Percentiles rank a stretch among this genome's conserved stretches.
phyloP scores from a whole-genome alignment of 2,888 invertebrate genomes.

The Sinotaia quadrata region DNA sequence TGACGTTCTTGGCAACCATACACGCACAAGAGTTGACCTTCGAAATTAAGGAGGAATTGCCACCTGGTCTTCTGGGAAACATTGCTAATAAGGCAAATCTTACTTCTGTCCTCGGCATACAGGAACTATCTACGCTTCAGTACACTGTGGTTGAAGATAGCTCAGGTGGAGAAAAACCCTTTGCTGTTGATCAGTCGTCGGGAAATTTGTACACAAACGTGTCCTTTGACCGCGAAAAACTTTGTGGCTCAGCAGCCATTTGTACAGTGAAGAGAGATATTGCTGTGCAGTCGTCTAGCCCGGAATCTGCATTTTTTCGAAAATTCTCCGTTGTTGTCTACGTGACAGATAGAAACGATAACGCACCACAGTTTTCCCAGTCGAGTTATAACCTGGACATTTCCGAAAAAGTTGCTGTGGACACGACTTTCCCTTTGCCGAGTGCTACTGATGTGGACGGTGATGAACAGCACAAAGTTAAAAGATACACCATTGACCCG shows the following conservation, averaged over 20 bases:
- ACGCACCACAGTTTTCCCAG: slow-evolving; percentile 31
- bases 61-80: slow-evolving; percentile 32
- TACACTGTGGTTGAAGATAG: slow-evolving; percentile 26
- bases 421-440: slow-evolving; percentile 33
- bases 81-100: slow-evolving; percentile 26
- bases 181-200: slow-evolving; percentile 33
- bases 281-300: slow-evolving; percentile 32
- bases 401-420: slow-evolving; percentile 29
- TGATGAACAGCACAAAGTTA: slow-evolving; percentile 30
- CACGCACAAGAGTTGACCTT: slow-evolving; percentile 20
- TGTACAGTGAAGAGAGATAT: slow-evolving; percentile 33
- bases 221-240: slow-evolving; percentile 35
- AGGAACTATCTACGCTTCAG: slow-evolving; percentile 25
- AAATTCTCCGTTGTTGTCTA: slow-evolving; percentile 34
- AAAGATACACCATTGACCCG: slow-evolving; percentile 34
- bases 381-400: slow-evolving; percentile 29
- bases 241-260: slow-evolving; percentile 32
- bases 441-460: slow-evolving; percentile 35
- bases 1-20: too few relatives aligned
- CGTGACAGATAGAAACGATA: slow-evolving; percentile 39
- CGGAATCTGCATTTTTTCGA: slow-evolving; percentile 32
- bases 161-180: slow-evolving; percentile 6
- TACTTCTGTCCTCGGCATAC: slow-evolving; percentile 21
- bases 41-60: slow-evolving; percentile 31
- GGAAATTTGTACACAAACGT: slow-evolving; percentile 34